Base-by-base conservation (phyloP, 2,797 vertebrate species). In the Aphelocoma californica region DNA sequence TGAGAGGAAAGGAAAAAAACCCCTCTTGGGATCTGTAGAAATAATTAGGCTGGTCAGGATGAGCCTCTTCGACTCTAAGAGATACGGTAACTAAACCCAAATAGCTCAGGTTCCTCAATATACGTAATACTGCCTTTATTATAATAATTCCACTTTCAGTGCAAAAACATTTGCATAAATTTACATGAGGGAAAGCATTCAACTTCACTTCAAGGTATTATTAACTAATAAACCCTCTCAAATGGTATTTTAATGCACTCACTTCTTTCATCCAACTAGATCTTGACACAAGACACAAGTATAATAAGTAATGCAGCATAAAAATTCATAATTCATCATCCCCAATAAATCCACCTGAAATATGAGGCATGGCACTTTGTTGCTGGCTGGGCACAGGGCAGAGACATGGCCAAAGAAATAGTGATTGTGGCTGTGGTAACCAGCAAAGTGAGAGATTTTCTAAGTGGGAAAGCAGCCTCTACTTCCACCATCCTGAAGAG, bases 141-240 rank as follows among this genome's bases (percentile, higher is more conserved):
- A 34, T 28, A 79, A 75, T 40, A 72, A 74, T 44, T 90, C n/a
- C n/a, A 14, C 40, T 80, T 69, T 72, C 24, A 56, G 20, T 48
- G 48, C 13, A 66, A 85, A 90, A 83, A 47, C 1, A 32, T 62
- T 75, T 83, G 73, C 81, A 87, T 87, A 87, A 48, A 94, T 91
- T 85, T 91, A 82, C 71, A 70, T 60, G 16, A 80, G 38, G 50
- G 81, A 86, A 91, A 78, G 16, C 48, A 86, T 74, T 67, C 45
- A 82, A 44, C 54, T 80, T 53, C 29, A 2, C 94, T 89, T 88
- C 53, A 86, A 91, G 74, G 61, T 71, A 83, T 70, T 88, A 91
- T 67, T 92, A 93, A 88, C 78, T 65, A 95, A 87, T 85, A 94
- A 58, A 64, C 32, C 44, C 47, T 72, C 48, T 83, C 45, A 91